Conservation (phyloP, 30 jellyfish, hydroid and myxozoan genomes). For the Pelagia noctiluca region DNA sequence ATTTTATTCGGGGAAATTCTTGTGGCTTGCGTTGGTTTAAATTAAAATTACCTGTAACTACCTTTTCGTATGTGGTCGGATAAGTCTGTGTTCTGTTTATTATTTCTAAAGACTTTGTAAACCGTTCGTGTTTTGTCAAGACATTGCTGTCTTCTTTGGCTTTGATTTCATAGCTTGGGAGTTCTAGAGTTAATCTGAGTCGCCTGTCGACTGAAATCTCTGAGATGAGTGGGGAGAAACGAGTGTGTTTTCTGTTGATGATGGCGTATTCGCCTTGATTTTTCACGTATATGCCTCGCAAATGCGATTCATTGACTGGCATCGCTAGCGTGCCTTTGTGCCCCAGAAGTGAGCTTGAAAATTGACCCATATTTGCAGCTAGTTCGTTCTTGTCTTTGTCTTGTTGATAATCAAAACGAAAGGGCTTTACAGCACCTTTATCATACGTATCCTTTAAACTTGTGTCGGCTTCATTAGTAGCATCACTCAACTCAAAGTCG, state of each 20-base stretch:
- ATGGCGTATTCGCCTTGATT: conserved; percentile 73
- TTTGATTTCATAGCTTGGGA: conserved; percentile 24
- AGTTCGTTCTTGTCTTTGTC: not conserved
- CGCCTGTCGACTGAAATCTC: conserved; percentile 56
- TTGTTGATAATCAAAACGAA: not conserved
- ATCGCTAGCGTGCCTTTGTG: conserved; percentile 67
- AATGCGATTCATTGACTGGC: conserved; percentile 44
- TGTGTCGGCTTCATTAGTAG: not conserved
- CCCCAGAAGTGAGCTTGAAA: conserved; percentile 23
- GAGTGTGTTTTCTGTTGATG: conserved; percentile 41
- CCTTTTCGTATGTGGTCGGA: too few relatives aligned
- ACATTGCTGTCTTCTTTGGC: not conserved
- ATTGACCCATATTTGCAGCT: conserved; percentile 57
- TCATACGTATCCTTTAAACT: not conserved
- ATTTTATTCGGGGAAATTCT: not conserved
- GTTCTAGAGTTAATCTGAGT: conserved; percentile 25
- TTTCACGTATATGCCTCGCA: conserved; percentile 54
- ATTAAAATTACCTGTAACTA: not conserved
- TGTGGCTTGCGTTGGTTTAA: not conserved
- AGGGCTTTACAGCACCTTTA: not conserved
- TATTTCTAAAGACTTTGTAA: not conserved
- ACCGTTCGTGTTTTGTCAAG: too few relatives aligned
- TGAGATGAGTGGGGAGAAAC: conserved; percentile 54
- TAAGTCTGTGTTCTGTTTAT: not conserved
- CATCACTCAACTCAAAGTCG: not conserved